Evolutionary conservation across 2,888 invertebrate genomes (phyloP).

Genomic region (Achlya flavicornis): DNA sequence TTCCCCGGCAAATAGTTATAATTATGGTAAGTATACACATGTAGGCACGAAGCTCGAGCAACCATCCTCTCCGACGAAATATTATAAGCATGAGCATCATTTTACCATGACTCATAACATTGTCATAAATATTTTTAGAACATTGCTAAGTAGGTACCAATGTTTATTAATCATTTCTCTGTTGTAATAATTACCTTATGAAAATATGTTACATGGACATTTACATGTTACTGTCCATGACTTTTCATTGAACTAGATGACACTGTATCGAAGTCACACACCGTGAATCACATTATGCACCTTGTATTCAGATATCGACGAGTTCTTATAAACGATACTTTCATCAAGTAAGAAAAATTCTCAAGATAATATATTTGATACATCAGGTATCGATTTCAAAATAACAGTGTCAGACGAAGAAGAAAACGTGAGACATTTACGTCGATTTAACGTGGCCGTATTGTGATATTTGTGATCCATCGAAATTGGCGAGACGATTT

Average conservation of each 20-base stretch:
- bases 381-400: no score
- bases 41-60: constrained; percentile 22
- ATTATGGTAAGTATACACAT: constrained; percentile 28
- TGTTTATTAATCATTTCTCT: constrained; percentile 9
- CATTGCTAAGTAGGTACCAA: constrained; percentile 36
- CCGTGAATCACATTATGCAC: not conserved
- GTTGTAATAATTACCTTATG: constrained; percentile 8
- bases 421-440: constrained; percentile 45
- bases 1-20: constrained; percentile 60
- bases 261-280: not conserved
- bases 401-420: constrained; percentile 8
- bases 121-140: constrained; percentile 75
- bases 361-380: no score
- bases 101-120: constrained; percentile 55
- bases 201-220: constrained; percentile 8
- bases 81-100: constrained; percentile 39
- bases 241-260: not conserved
- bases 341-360: not conserved
- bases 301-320: not conserved
- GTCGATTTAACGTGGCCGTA: constrained; percentile 39
- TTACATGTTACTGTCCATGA: not conserved
- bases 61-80: constrained; percentile 34
- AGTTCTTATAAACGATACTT: not conserved
- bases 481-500: constrained; percentile 62
- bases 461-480: constrained; percentile 52